Conservation (phyloP, 2,888 invertebrate species). For the Drosophila phalerata region DNA sequence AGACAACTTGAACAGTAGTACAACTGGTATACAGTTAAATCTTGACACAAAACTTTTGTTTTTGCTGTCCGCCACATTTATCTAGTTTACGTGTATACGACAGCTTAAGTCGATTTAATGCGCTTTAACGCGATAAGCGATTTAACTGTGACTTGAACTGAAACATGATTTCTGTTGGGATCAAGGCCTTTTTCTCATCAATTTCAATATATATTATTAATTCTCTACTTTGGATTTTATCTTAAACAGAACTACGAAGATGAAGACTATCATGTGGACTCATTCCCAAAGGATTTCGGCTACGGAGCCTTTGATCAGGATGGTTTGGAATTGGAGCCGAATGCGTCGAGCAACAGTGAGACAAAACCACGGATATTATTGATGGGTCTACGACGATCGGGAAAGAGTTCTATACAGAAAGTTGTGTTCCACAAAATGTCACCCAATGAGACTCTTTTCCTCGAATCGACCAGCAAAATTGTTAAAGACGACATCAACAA, state of each 20-base stretch:
- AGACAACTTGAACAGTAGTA: not conserved
- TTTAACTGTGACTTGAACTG: no score
- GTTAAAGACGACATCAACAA: slow-evolving; percentile 99
- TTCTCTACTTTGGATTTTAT: no score
- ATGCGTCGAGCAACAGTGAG: slow-evolving; percentile 82
- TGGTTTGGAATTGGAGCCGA: slow-evolving; percentile 75
- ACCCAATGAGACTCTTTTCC: slow-evolving; percentile 98
- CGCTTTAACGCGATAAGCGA: not conserved
- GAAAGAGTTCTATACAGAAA: slow-evolving; percentile 99
- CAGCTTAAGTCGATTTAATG: not conserved
- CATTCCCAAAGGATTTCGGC: slow-evolving; percentile 96
- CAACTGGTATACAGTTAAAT: not conserved
- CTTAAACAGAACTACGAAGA: slow-evolving; percentile 88
- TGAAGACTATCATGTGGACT: slow-evolving; percentile 87
- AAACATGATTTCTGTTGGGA: no score
- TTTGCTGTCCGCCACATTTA: not conserved
- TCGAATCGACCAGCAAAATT: slow-evolving; percentile 99
- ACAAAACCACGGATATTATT: slow-evolving; percentile 95
- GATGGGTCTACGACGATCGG: slow-evolving; percentile 98
- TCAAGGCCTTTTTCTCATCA: no score
- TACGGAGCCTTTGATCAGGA: slow-evolving; percentile 95
- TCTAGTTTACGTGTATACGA: not conserved
- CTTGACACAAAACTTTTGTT: not conserved
- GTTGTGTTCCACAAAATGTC: slow-evolving; percentile 99
- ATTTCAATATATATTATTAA: no score